Evolutionary conservation across 1,140 invertebrate species (phyloP).

Genomic region (Paracyclopina nana): DNA sequence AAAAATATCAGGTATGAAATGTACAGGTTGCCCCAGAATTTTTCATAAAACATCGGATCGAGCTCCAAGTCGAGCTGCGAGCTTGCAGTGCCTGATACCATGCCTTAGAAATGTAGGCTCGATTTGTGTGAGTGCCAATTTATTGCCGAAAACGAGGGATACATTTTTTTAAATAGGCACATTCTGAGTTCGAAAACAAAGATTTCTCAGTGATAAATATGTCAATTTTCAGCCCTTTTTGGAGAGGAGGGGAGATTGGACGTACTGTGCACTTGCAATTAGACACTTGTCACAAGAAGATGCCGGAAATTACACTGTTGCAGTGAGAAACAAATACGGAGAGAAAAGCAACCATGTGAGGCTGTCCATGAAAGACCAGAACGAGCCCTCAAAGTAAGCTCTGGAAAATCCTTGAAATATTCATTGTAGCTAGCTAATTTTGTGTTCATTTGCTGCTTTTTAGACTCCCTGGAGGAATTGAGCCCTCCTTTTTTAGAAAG

Average conservation of each 20-base stretch:
- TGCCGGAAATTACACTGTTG: slow-evolving; percentile 15
- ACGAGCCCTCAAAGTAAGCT: slow-evolving; percentile 13
- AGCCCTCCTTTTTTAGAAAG: slow-evolving; percentile 15
- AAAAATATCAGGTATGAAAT: slow-evolving; percentile 13
- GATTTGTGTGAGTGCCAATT: no score
- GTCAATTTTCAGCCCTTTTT: slow-evolving; percentile 14
- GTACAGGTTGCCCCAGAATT: no score
- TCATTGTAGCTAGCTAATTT: background rate
- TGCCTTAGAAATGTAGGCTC: no score
- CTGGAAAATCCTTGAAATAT: background rate
- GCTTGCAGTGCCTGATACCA: no score
- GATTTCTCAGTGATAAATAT: no score
- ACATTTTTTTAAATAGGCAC: no score
- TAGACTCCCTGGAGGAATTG: slow-evolving; percentile 6
- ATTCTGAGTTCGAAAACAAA: no score
- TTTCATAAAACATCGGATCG: no score
- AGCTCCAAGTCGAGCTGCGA: no score
- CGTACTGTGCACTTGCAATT: slow-evolving; percentile 16
- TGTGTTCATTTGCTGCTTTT: background rate
- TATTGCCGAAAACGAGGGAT: no score
- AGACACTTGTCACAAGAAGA: slow-evolving; percentile 14
- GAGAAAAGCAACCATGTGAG: slow-evolving; percentile 15
- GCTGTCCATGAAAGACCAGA: slow-evolving; percentile 16
- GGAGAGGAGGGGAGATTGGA: slow-evolving; percentile 15
- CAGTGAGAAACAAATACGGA: slow-evolving; percentile 14